phyloP scores from a whole-genome alignment of 2,113 vertebrate genomes.

The Cettia cetti region DNA sequence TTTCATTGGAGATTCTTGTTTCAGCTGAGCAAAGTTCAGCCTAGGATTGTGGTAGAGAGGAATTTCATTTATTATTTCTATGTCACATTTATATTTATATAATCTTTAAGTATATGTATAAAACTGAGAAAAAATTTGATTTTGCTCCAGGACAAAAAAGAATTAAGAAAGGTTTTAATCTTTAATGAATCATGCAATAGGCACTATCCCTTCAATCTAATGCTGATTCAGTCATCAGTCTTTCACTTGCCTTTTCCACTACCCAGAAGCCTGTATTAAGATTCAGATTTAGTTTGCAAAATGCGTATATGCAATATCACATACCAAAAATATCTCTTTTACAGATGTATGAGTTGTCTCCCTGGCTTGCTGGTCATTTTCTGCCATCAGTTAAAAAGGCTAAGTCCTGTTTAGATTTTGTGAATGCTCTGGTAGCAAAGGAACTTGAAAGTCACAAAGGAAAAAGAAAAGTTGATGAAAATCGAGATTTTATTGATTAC shows the following conservation, averaged over 20 bases:
- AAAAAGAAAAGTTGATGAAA: background rate
- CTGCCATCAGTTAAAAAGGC: background rate
- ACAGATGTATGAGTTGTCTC: constrained; percentile 27
- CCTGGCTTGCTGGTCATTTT: background rate
- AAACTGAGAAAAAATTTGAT: background rate
- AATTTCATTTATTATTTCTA: background rate
- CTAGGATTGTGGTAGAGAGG: background rate
- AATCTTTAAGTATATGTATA: background rate
- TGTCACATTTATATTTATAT: background rate
- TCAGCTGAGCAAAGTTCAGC: background rate
- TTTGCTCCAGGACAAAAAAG: background rate
- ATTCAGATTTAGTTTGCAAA: background rate
- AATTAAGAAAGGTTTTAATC: background rate
- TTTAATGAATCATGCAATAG: background rate
- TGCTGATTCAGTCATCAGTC: background rate
- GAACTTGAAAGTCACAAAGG: constrained; percentile 41
- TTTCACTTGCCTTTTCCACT: background rate
- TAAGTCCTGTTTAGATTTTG: background rate
- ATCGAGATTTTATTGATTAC: constrained; percentile 45
- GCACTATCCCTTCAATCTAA: background rate
- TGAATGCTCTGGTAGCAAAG: background rate
- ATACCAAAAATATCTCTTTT: background rate
- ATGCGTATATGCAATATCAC: background rate
- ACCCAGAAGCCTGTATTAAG: background rate
- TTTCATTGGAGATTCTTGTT: background rate